These are phyloP conservation scores for Palythoa heliodiscus DNA, from an alignment of 92 coral and sea anemone species.

Conservation along the genomic window DNA sequence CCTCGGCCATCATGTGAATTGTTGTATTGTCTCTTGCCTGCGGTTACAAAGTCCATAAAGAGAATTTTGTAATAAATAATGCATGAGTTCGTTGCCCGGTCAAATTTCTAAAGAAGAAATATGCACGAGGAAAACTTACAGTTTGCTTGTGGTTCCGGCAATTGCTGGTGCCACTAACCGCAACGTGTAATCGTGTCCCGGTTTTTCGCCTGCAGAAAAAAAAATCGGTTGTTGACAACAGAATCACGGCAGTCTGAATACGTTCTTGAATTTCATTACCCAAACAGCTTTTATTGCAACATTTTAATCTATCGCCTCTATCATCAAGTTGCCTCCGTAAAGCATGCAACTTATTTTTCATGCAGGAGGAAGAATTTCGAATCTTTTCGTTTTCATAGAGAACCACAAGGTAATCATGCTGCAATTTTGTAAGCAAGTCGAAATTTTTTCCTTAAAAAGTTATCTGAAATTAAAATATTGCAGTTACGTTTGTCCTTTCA, in stretches of 20 bases:
- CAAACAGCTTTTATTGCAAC: conserved; percentile 3
- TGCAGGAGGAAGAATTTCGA: neutral
- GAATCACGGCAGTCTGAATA: neutral
- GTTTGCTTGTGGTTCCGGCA: conserved; percentile 11
- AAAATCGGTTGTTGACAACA: conserved; percentile 25
- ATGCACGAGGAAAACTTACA: conserved; percentile 25
- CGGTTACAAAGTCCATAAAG: conserved; percentile 48
- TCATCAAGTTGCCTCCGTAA: neutral
- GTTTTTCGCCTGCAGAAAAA: conserved; percentile 18
- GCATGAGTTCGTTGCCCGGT: conserved; percentile 9
- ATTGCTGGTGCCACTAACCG: conserved; percentile 30
- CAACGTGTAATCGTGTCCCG: neutral
- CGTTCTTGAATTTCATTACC: conserved; percentile 34
- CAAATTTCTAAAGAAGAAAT: conserved; percentile 33
- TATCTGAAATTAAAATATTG: neutral
- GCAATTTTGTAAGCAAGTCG: neutral
- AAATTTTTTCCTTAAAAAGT: no score
- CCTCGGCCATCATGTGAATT: conserved; percentile 31
- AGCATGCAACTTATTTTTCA: neutral
- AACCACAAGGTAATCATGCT: neutral
- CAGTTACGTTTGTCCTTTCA: neutral
- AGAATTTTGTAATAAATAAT: conserved; percentile 25
- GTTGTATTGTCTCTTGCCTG: conserved; percentile 44
- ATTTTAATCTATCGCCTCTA: conserved; percentile 27
- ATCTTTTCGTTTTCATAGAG: neutral